A percentile compares a stretch with the other conserved stretches of the same genome.
Evolutionary conservation across 2,888 invertebrate genomes (phyloP).

Genomic region (Acleris sparsana): DNA sequence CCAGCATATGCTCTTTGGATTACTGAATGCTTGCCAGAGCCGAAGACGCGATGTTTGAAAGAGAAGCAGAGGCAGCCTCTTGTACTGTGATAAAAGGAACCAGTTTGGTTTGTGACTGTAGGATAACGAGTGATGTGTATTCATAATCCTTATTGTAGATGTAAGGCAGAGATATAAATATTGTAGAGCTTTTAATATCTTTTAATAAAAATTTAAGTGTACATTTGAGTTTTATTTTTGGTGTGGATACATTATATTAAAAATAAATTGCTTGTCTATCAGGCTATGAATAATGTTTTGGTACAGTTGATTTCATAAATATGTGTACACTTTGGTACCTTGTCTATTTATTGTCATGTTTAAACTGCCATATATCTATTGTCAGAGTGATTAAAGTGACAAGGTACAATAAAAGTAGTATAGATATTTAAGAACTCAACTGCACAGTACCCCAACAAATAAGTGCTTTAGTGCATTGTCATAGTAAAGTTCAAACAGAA

Average conservation of each 20-base stretch:
- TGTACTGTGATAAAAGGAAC: constrained; percentile 34
- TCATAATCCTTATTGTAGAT: constrained; percentile 37
- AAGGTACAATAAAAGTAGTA: too few species aligned
- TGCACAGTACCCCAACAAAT: too few species aligned
- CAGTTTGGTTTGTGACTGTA: constrained; percentile 22
- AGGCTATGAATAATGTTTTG: too few species aligned
- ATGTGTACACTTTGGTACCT: too few species aligned
- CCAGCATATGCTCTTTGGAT: neutral
- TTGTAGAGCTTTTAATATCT: constrained; percentile 53
- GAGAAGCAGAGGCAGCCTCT: constrained; percentile 25
- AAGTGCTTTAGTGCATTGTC: too few species aligned
- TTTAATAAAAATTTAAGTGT: constrained; percentile 47
- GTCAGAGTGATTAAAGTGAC: too few species aligned
- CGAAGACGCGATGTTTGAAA: constrained; percentile 4
- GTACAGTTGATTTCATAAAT: too few species aligned
- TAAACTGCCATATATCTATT: too few species aligned
- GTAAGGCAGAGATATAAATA: constrained; percentile 44
- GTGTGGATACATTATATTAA: neutral
- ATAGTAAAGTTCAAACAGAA: too few species aligned
- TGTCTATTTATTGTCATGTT: too few species aligned
- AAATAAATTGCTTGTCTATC: too few species aligned
- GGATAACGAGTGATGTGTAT: constrained; percentile 24
- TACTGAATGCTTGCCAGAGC: neutral
- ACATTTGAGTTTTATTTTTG: constrained; percentile 42
- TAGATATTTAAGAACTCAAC: too few species aligned